Evolutionary conservation across 2,888 invertebrate species (phyloP).

Genomic region (Hedychridium roseum): DNA sequence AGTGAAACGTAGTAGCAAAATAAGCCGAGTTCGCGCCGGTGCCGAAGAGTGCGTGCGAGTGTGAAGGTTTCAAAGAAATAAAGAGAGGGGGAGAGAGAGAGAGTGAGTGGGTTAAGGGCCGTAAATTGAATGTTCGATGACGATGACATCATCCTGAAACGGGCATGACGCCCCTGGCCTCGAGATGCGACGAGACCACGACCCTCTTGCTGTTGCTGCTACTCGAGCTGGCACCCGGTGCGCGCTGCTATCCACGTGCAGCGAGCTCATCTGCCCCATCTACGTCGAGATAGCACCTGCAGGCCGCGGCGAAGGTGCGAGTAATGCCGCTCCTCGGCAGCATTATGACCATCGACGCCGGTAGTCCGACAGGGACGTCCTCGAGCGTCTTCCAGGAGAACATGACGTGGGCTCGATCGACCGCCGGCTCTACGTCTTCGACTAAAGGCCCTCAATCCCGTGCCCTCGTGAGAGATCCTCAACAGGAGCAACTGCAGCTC

Average conservation of each 20-base stretch:
- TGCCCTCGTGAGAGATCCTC: background rate
- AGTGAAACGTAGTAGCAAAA: too few relatives aligned
- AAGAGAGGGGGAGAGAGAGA: slow-evolving; percentile 3
- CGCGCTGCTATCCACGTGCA: slow-evolving; percentile 33
- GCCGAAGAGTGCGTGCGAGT: too few relatives aligned
- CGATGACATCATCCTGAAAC: slow-evolving; percentile 47
- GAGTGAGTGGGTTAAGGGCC: background rate
- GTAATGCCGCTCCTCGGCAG: slow-evolving; percentile 53
- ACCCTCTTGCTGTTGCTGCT: slow-evolving; percentile 46
- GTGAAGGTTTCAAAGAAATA: slow-evolving; percentile 3
- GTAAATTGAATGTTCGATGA: slow-evolving; percentile 24
- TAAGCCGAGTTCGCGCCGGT: too few relatives aligned
- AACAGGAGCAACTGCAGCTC: background rate
- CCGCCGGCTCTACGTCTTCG: slow-evolving; percentile 20
- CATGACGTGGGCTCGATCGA: slow-evolving; percentile 54
- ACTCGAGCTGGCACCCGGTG: slow-evolving; percentile 42
- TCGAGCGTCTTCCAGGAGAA: slow-evolving; percentile 58
- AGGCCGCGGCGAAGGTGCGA: slow-evolving; percentile 55
- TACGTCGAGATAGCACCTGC: slow-evolving; percentile 51
- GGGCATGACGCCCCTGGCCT: slow-evolving; percentile 53
- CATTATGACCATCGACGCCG: slow-evolving; percentile 57
- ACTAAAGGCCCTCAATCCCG: background rate
- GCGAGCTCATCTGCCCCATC: slow-evolving; percentile 18
- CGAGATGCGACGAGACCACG: slow-evolving; percentile 55
- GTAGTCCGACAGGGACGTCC: slow-evolving; percentile 55